phyloP scores from a whole-genome alignment of 2,888 invertebrate genomes.

The Sericinus montela region DNA sequence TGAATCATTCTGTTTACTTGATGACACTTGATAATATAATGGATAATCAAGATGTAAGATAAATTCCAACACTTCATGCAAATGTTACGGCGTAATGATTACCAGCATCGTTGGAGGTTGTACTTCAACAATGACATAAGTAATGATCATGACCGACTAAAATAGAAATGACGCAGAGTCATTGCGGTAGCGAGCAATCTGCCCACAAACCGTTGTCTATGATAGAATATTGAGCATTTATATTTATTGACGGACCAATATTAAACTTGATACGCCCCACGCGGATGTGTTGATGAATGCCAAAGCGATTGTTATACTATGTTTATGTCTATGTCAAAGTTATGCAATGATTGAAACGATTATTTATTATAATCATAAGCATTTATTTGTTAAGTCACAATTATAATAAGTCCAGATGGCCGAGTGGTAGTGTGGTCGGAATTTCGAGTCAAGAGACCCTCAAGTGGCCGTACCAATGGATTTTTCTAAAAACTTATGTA shows the following conservation, averaged over 20 bases:
- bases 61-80: constrained; percentile 30
- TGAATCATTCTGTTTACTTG: constrained; percentile 13
- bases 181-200: constrained; percentile 32
- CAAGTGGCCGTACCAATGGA: no score
- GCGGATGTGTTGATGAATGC: constrained; percentile 21
- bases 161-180: constrained; percentile 53
- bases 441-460: no score
- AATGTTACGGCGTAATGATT: constrained; percentile 1
- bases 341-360: no score
- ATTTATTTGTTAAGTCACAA: no score
- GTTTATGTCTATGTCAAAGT: no score
- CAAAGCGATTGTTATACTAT: neutral
- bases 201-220: constrained; percentile 38
- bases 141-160: constrained; percentile 35
- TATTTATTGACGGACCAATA: constrained; percentile 39
- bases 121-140: constrained; percentile 32
- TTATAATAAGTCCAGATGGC: no score
- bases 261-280: constrained; percentile 45
- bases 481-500: no score
- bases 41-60: constrained; percentile 27
- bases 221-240: constrained; percentile 42
- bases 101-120: constrained; percentile 21
- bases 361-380: no score
- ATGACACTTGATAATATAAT: constrained; percentile 8
- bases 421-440: no score